Conservation (phyloP, 2,888 invertebrate species). For the Megaustenia siamemsis region DNA sequence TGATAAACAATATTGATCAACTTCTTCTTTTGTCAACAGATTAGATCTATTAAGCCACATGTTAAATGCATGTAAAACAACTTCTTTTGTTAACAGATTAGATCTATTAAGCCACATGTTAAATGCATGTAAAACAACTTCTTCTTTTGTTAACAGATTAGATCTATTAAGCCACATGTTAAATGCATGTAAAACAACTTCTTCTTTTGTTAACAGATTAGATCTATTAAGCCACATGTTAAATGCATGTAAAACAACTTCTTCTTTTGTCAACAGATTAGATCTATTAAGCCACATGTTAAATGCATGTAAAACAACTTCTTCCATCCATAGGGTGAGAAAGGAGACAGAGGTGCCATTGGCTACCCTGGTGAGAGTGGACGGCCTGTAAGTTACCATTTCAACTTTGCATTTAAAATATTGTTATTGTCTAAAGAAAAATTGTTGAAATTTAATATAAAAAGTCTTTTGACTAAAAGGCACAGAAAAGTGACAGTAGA, state of each 20-base stretch:
- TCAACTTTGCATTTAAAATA: not conserved
- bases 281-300: not conserved
- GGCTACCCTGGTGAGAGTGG: conserved; percentile 52
- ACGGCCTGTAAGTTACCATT: conserved; percentile 44
- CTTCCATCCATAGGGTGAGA: conserved; percentile 47
- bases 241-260: no score
- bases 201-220: not conserved
- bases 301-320: not conserved
- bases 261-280: not conserved
- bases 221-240: not conserved
- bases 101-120: no score
- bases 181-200: no score
- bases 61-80: not conserved
- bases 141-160: not conserved
- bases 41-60: not conserved
- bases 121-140: no score
- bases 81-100: conserved; percentile 18
- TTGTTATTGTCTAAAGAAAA: not conserved
- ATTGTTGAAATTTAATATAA: not conserved
- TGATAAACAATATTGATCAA: no score
- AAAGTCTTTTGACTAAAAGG: no score
- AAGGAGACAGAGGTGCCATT: conserved; percentile 42
- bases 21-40: not conserved
- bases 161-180: not conserved
- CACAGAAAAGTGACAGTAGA: no score